Evolutionary conservation across 2,888 invertebrate species (phyloP).

Genomic region (Taenaris catops): DNA sequence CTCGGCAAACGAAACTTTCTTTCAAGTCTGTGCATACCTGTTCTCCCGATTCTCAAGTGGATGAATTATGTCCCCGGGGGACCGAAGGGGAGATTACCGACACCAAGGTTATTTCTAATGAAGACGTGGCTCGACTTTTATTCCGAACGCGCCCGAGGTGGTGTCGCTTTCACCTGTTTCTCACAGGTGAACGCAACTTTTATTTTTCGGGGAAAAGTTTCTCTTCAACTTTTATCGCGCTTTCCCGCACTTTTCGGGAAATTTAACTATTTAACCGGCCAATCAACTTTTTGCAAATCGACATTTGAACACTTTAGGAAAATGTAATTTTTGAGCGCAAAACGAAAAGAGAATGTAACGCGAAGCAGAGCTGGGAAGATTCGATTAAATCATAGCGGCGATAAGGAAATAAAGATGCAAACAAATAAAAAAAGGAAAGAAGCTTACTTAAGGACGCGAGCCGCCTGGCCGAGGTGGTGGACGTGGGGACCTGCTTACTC

Average conservation of each 20-base stretch:
- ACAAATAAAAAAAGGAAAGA: constrained; percentile 71
- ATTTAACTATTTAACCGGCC: no score
- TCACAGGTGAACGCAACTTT: no score
- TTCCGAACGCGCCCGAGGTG: constrained; percentile 59
- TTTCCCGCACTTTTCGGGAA: constrained; percentile 5
- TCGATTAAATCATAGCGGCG: no score
- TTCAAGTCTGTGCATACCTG: constrained; percentile 74
- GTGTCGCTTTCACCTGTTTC: constrained; percentile 58
- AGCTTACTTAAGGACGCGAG: constrained; percentile 77
- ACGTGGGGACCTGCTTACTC: constrained; percentile 76
- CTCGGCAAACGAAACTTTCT: constrained; percentile 73
- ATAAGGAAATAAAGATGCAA: no score
- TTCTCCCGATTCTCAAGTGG: constrained; percentile 74
- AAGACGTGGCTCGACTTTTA: constrained; percentile 65
- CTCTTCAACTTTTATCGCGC: background rate
- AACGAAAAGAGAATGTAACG: no score
- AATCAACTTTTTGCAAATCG: no score
- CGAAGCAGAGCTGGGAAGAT: no score
- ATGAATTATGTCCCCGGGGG: constrained; percentile 75
- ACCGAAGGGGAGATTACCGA: constrained; percentile 56
- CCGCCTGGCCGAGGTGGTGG: constrained; percentile 77
- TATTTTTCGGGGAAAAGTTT: constrained; percentile 27
- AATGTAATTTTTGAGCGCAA: no score
- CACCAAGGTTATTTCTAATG: constrained; percentile 64
- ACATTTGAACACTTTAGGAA: no score